Conservation (phyloP, 2,797 vertebrate genomes). For the Acropternis orthonyx region DNA sequence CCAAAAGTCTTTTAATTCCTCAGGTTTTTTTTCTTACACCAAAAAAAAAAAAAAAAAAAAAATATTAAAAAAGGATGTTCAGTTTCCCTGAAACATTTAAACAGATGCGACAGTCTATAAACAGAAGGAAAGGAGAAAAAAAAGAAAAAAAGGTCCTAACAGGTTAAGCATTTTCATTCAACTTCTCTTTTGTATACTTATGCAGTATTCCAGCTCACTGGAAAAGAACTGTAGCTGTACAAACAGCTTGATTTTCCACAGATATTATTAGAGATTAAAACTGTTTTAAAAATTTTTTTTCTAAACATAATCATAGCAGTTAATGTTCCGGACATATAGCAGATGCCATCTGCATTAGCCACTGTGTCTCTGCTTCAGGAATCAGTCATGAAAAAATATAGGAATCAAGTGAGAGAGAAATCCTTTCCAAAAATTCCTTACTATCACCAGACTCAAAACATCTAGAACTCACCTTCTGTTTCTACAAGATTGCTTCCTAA, state of each 20-base stretch:
- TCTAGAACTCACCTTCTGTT: slow-evolving; percentile 15
- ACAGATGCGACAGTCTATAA: not conserved
- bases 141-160: not conserved
- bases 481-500: not conserved
- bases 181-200: not conserved
- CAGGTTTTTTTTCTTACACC: not conserved
- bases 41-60: not conserved
- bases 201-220: not conserved
- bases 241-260: not conserved
- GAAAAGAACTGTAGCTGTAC: not conserved
- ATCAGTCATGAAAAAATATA: not conserved
- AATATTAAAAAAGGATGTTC: not conserved
- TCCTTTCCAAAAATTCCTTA: not conserved
- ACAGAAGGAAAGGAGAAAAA: slow-evolving; percentile 6
- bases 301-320: not conserved
- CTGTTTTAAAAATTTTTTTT: not conserved
- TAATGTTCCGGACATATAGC: not conserved
- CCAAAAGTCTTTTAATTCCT: not conserved
- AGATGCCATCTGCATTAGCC: not conserved
- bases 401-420: not conserved
- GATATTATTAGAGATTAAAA: not conserved
- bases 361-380: not conserved
- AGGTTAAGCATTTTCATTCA: not conserved
- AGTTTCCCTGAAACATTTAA: not conserved
- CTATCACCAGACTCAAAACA: not conserved